A percentile compares a stretch with the other conserved stretches of the same genome.
Conservation (phyloP, 2,797 vertebrate species). For the Protonibea diacanthus region DNA sequence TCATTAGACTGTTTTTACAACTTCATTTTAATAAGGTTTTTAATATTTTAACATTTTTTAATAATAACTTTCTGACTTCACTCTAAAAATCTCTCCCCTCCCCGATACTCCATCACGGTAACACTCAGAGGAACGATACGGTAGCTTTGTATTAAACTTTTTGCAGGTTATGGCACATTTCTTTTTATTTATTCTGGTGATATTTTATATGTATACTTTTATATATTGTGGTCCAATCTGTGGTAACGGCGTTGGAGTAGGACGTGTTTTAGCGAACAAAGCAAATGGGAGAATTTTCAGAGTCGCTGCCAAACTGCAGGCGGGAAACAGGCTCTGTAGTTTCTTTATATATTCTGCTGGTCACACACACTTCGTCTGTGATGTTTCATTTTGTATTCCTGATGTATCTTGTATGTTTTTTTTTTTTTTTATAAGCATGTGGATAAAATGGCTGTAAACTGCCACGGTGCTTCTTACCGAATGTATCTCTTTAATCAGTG, state of each 20-base stretch:
- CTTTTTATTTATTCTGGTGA: constrained; percentile 60
- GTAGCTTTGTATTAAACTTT: constrained; percentile 12
- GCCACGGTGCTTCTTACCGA: constrained; percentile 53
- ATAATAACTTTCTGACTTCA: not conserved
- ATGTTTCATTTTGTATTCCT: constrained; percentile 49
- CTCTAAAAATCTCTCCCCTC: rapidly evolving
- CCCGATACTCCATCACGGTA: not conserved
- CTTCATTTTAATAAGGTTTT: not conserved
- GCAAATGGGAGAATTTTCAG: not conserved
- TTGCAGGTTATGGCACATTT: constrained; percentile 41
- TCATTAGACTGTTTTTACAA: too few species aligned
- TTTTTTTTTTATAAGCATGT: constrained; percentile 8
- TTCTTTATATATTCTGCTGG: constrained; percentile 10
- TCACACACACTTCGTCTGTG: not conserved
- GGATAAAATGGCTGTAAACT: constrained; percentile 13
- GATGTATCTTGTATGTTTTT: constrained; percentile 23
- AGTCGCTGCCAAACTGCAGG: not conserved
- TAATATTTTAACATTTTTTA: not conserved
- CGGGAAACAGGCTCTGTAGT: not conserved
- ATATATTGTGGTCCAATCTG: constrained; percentile 49
- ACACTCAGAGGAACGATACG: not conserved
- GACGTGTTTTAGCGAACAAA: not conserved
- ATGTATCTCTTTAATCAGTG: constrained; percentile 60
- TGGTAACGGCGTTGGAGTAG: constrained; percentile 36
- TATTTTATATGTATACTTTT: constrained; percentile 40